Evolutionary conservation across 1,140 invertebrate species (phyloP), one percentile per base, ranked within the genome.

Genomic region (Papilio polytes): DNA sequence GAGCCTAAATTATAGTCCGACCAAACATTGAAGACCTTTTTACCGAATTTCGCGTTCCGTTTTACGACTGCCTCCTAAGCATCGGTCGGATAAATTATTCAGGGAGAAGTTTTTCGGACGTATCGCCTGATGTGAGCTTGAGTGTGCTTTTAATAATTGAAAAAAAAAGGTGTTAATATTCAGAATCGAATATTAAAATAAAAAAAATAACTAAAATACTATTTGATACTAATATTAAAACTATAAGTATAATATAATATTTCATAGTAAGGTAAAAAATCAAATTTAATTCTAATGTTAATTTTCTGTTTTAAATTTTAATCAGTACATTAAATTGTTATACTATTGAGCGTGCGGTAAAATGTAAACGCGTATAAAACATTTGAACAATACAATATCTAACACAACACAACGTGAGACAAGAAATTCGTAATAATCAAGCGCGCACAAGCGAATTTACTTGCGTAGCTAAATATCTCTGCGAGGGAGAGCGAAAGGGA

Each of bases 1-100:
- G 89, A 84, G 85, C 89, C 90, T 93, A 90, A 93, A 86, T 92
- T 94, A 94, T 94, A 93, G 89, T 87, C 88, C 89, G 91, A 89
- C 91, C 91, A 91, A 93, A 90, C 88, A 90, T 90, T 93, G 88
- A 91, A 93, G 92, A 92, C 89, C 93, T 92, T 93, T 89, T 91
- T 93, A 92, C 90, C 86, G 90, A 93, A 93, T 90, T 94, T 90
- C 86, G 82, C 89, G 88, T 92, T 91, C 82, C 88, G 88, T 91
- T 94, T 93, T 94, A 93, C 92, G 92, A 91, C 86, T 82, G 82
- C 84, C 87, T 91, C 88, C 88, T 94, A 88, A 94, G 89, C 86
- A 87, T 88, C 80, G 88, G 87, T 87, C 83, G 87, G 83, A 87
- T 93, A 92, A 93, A 93, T 93, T 90, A 94, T 94, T 94, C 91